A percentile compares a stretch with the other conserved stretches of the same genome.
These are phyloP conservation scores for Monochamus alternatus DNA, from an alignment of 2,888 invertebrate species.

Conservation along the genomic window DNA sequence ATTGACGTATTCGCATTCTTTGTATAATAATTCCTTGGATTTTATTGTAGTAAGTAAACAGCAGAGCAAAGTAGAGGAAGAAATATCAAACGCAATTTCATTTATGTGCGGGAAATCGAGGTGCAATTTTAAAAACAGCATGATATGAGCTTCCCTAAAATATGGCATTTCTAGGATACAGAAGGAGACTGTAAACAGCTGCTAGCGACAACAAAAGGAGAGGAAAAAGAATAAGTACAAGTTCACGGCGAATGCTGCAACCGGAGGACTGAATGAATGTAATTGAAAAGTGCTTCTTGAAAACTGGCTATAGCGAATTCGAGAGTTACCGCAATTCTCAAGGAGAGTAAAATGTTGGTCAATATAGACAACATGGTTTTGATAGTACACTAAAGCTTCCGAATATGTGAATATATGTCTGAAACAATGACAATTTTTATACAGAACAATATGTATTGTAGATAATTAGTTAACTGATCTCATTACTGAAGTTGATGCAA, in stretches of 20 bases:
- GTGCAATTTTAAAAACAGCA: slow-evolving; percentile 37
- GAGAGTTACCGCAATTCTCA: slow-evolving; percentile 28
- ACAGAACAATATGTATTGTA: too few species aligned
- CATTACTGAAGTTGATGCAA: too few species aligned
- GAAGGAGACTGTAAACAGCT: slow-evolving; percentile 36
- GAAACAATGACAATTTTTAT: not conserved
- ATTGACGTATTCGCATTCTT: too few species aligned
- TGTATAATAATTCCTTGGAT: too few species aligned
- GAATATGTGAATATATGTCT: not conserved
- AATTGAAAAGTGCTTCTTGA: slow-evolving; percentile 36
- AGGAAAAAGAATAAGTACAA: slow-evolving; percentile 34
- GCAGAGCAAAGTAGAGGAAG: not conserved
- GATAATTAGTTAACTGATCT: too few species aligned
- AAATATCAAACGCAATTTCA: slow-evolving; percentile 14
- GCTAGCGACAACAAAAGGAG: slow-evolving; percentile 37
- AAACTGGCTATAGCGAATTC: slow-evolving; percentile 33
- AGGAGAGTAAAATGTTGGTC: slow-evolving; percentile 33
- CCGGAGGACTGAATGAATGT: slow-evolving; percentile 32
- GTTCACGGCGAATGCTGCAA: slow-evolving; percentile 30
- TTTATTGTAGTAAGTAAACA: slow-evolving; percentile 1
- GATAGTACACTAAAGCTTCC: not conserved
- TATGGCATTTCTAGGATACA: slow-evolving; percentile 34
- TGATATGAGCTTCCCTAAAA: slow-evolving; percentile 22
- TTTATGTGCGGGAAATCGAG: slow-evolving; percentile 30
- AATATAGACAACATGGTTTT: slow-evolving; percentile 28